Percentiles rank a stretch among this genome's conserved stretches.
These are phyloP conservation scores for Cheiracanthium punctorium DNA, from an alignment of 2,888 invertebrate species.

Conservation along the genomic window DNA sequence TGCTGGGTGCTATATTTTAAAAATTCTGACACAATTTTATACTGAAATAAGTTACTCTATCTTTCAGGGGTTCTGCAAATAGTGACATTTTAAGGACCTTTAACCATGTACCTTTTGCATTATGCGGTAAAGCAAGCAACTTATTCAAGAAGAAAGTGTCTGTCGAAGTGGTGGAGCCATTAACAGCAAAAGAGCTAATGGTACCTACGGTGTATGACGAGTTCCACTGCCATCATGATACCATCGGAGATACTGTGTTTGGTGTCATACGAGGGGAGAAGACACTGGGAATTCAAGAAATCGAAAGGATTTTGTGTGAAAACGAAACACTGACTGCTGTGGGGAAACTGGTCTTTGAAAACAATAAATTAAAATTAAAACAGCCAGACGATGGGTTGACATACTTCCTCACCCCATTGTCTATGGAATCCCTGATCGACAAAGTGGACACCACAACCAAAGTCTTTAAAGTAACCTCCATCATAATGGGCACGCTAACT, in stretches of 20 bases:
- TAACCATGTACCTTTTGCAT: slow-evolving; percentile 87
- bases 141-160: slow-evolving; percentile 76
- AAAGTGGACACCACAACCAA: slow-evolving; percentile 84
- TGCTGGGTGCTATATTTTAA: no score
- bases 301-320: slow-evolving; percentile 89
- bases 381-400: slow-evolving; percentile 84
- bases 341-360: slow-evolving; percentile 84
- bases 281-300: slow-evolving; percentile 89
- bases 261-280: slow-evolving; percentile 88
- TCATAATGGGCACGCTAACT: slow-evolving; percentile 80
- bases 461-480: slow-evolving; percentile 78
- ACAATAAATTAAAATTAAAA: slow-evolving; percentile 82
- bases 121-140: slow-evolving; percentile 79
- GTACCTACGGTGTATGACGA: slow-evolving; percentile 89
- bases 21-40: no score
- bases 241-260: slow-evolving; percentile 87
- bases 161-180: slow-evolving; percentile 86
- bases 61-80: slow-evolving; percentile 87
- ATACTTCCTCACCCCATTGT: slow-evolving; percentile 87
- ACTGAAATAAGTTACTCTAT: background rate
- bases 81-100: slow-evolving; percentile 86
- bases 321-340: slow-evolving; percentile 87
- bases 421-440: slow-evolving; percentile 84
- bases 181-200: slow-evolving; percentile 83
- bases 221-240: slow-evolving; percentile 86